Evolutionary conservation across 2,888 invertebrate species (phyloP).

Genomic region (Mayetiola destructor): DNA sequence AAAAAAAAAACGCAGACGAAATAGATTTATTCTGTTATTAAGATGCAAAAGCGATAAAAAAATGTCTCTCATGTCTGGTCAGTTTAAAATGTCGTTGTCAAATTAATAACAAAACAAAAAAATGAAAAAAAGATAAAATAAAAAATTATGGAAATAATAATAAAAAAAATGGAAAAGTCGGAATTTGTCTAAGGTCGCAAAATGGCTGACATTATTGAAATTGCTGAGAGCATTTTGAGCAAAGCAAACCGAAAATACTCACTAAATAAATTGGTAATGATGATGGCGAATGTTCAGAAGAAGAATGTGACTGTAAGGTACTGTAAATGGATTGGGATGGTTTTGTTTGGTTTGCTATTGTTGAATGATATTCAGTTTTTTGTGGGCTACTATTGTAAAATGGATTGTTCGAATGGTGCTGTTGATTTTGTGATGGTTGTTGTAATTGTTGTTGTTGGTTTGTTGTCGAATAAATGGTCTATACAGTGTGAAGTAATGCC

Average conservation of each 20-base stretch:
- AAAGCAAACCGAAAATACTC: too few species aligned
- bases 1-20: not conserved
- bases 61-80: too few species aligned
- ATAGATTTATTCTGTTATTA: too few species aligned
- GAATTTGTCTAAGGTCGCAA: too few species aligned
- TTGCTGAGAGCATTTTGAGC: too few species aligned
- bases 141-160: too few species aligned
- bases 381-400: conserved; percentile 1
- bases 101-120: too few species aligned
- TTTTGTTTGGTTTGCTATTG: conserved; percentile 5
- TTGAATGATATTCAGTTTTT: not conserved
- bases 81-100: too few species aligned
- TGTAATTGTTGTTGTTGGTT: not conserved
- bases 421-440: not conserved
- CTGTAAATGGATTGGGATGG: conserved; percentile 11
- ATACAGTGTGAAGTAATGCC: not conserved
- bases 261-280: conserved; percentile 10
- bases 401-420: conserved; percentile 5
- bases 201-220: too few species aligned
- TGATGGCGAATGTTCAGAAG: conserved; percentile 4
- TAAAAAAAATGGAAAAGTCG: too few species aligned
- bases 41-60: too few species aligned
- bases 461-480: not conserved
- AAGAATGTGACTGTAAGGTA: not conserved
- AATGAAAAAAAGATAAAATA: too few species aligned